Evolutionary conservation across 2,797 vertebrate genomes (phyloP), one percentile per base, ranked within the genome.

Genomic region (Benthosema pterotum): DNA sequence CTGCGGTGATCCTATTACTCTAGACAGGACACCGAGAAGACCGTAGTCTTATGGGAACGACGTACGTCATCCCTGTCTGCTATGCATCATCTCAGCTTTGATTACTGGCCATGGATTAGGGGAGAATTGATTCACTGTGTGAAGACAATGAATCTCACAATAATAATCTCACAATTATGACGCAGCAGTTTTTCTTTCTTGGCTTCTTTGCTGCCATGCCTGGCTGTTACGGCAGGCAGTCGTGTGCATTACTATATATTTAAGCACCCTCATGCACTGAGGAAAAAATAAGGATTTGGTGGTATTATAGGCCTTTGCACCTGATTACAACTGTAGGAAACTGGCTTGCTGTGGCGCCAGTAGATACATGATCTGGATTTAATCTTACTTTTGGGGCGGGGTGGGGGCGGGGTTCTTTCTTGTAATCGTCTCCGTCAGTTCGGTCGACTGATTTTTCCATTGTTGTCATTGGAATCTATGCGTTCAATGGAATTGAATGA

Each of bases 241-340:
- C 42, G 57, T 49, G 60, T 42, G 52, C 73, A 70, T 78, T 82
- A 80, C 74, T 75, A 77, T 55, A 62, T 72, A 70, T 72, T 73
- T 64, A 18, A 58, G 53, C 66, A 60, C 50, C 65, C 67, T 62
- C n/a, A n/a, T n/a, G 52, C 82, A 71, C 68, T 38, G 43, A 70
- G 47, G 68, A 88, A 91, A n/a, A 92, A 92, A 82, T 90, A 88
- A 86, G 84, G 90, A 89, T 92, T 91, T 86, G 58, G 28, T 59
- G 52, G 88, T 88, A 91, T 93, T 90, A n/a, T n/a, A 92, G 57
- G 70, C 18, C 54, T 50, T 72, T 76, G 77, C 66, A 77, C 67
- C 78, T 88, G 87, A 84, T 72, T 76, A 74, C 78, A 72, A 67
- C 66, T 66, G 71, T 52, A 71, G 65, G 67, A 79, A 85, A 87